A percentile compares a stretch with the other conserved stretches of the same genome.
phyloP scores from a whole-genome alignment of 2,113 vertebrate species.

The Alligator sinensis region DNA sequence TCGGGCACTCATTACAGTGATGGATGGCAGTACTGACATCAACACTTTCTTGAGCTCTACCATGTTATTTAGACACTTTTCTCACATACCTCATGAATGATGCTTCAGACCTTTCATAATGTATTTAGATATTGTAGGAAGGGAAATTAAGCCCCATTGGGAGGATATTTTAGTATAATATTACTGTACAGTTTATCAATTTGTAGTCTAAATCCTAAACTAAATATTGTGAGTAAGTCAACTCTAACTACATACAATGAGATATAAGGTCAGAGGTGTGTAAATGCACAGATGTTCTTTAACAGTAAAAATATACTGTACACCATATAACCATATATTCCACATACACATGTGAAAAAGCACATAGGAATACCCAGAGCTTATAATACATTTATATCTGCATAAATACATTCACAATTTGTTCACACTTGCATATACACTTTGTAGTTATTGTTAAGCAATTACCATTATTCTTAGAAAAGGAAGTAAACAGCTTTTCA shows the following conservation, averaged over 20 bases:
- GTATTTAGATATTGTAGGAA: constrained; percentile 49
- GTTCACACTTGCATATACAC: background rate
- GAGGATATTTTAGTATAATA: background rate
- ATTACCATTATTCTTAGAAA: background rate
- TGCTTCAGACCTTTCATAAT: constrained; percentile 51
- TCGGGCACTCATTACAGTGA: constrained; percentile 91
- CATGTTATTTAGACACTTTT: constrained; percentile 51
- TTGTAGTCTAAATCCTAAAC: background rate
- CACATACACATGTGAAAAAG: background rate
- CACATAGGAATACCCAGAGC: background rate
- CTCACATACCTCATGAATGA: constrained; percentile 21
- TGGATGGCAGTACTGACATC: constrained; percentile 83
- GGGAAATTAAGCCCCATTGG: background rate
- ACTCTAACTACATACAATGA: background rate
- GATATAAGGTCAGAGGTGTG: background rate
- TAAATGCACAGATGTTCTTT: background rate
- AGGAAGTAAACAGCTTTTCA: background rate
- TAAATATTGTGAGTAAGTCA: background rate
- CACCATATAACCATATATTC: background rate
- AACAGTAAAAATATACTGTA: background rate
- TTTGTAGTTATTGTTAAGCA: background rate
- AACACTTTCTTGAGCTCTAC: constrained; percentile 64
- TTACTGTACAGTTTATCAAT: background rate
- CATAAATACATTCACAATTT: background rate
- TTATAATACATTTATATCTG: too few species aligned